phyloP scores from a whole-genome alignment of 2,113 vertebrate species.

The Sturnus vulgaris region DNA sequence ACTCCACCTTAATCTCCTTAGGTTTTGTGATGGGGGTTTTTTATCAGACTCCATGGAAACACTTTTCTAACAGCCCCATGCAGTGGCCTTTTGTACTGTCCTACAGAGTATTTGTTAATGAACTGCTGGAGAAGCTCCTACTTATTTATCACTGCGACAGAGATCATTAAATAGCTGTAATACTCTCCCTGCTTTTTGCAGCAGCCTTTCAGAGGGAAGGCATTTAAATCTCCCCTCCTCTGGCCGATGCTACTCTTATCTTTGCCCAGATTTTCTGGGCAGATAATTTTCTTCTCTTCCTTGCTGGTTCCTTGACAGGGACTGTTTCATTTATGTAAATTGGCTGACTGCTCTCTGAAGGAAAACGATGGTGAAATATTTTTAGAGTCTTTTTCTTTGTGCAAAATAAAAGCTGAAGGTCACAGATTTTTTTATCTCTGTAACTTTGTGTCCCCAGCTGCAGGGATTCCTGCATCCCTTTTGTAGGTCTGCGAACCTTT shows the following conservation, averaged over 20 bases:
- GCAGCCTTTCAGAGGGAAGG: slow-evolving; percentile 20
- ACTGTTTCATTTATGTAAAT: slow-evolving; percentile 55
- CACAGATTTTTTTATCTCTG: slow-evolving; percentile 8
- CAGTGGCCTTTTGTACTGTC: not conserved
- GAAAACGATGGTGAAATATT: not conserved
- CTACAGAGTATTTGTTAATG: slow-evolving; percentile 8
- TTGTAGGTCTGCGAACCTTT: not conserved
- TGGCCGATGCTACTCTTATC: not conserved
- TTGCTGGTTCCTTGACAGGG: slow-evolving; percentile 27
- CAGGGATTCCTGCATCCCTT: not conserved
- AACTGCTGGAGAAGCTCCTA: slow-evolving; percentile 21
- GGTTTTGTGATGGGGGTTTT: not conserved
- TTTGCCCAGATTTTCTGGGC: slow-evolving; percentile 33
- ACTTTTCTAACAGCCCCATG: slow-evolving; percentile 6
- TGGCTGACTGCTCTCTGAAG: slow-evolving; percentile 6
- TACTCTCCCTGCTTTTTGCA: slow-evolving; percentile 1
- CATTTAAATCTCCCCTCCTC: slow-evolving; percentile 45
- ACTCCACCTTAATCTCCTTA: not conserved
- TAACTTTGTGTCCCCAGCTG: not conserved
- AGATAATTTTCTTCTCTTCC: slow-evolving; percentile 49
- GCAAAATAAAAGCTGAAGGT: slow-evolving; percentile 47
- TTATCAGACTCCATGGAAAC: slow-evolving; percentile 28
- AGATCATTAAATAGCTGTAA: slow-evolving; percentile 12
- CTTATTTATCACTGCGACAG: slow-evolving; percentile 15
- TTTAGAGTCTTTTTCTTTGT: slow-evolving; percentile 37